phyloP scores from a whole-genome alignment of 2,113 vertebrate genomes.

The Cebidichthys violaceus region DNA sequence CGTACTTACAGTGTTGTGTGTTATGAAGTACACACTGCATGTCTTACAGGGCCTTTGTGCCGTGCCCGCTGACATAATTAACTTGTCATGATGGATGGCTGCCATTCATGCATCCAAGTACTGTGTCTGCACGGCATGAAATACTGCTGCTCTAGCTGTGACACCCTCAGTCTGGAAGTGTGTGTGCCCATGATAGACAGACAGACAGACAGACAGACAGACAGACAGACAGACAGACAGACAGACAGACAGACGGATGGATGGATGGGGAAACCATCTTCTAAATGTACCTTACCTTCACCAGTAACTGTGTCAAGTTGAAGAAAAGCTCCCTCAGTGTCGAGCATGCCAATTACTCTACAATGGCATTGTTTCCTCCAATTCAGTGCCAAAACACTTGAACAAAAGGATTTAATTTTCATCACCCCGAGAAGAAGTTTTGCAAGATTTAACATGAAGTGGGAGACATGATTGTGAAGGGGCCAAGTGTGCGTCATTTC shows the following conservation, averaged over 20 bases:
- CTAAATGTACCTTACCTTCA: conserved; percentile 1
- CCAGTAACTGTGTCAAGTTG: conserved; percentile 15
- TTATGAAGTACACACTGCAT: conserved; percentile 50
- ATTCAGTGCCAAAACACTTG: neutral
- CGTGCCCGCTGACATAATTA: conserved; percentile 47
- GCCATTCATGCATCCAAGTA: conserved; percentile 48
- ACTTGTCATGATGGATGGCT: conserved; percentile 65
- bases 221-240: neutral
- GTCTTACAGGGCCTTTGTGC: conserved; percentile 26
- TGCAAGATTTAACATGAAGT: neutral
- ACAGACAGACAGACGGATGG: neutral
- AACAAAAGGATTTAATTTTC: conserved; percentile 36
- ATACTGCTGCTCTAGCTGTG: conserved; percentile 21
- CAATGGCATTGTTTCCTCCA: conserved; percentile 18
- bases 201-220: neutral
- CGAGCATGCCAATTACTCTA: conserved; percentile 6
- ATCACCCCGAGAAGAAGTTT: neutral
- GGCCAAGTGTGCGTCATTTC: neutral
- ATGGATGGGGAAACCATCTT: neutral
- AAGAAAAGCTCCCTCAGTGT: conserved; percentile 14
- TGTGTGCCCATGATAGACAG: neutral
- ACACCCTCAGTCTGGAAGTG: conserved; percentile 8
- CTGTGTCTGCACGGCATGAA: conserved; percentile 38
- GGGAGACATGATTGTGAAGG: neutral
- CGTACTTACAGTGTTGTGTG: neutral